A percentile compares a stretch with the other conserved stretches of the same genome.
phyloP scores from a whole-genome alignment of 2,113 vertebrate genomes.

The Otus sunia region DNA sequence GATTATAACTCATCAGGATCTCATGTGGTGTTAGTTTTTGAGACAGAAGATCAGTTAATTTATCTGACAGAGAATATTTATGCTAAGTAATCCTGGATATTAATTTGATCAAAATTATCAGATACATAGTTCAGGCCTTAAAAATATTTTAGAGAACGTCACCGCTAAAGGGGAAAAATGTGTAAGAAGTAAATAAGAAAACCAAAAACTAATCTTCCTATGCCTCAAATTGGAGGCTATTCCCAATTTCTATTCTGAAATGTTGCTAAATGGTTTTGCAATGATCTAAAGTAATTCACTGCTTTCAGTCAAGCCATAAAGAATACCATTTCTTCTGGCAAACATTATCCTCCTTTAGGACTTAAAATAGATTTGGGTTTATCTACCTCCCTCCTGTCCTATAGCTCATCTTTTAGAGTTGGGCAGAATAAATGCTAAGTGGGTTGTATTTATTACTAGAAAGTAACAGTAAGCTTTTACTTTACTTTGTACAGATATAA shows the following conservation, averaged over 20 bases:
- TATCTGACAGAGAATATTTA: neutral
- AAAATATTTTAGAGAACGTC: neutral
- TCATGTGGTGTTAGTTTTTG: neutral
- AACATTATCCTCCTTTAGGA: neutral
- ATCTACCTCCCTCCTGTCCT: neutral
- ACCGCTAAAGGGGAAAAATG: neutral
- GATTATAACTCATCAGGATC: neutral
- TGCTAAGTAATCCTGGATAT: neutral
- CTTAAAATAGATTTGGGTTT: neutral
- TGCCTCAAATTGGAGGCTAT: neutral
- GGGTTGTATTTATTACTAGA: neutral
- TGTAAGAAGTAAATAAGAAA: neutral
- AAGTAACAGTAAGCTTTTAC: neutral
- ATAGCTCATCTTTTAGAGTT: neutral
- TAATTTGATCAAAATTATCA: neutral
- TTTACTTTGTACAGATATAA: neutral
- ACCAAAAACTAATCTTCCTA: neutral
- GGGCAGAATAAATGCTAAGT: neutral
- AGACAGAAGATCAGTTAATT: neutral
- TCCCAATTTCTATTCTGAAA: neutral
- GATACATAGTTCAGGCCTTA: neutral
- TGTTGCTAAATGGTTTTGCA: neutral
- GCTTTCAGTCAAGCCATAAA: neutral
- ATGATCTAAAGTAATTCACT: neutral
- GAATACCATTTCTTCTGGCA: neutral